Evolutionary conservation across 2,113 vertebrate genomes (phyloP).

Genomic region (Tamias sibiricus): DNA sequence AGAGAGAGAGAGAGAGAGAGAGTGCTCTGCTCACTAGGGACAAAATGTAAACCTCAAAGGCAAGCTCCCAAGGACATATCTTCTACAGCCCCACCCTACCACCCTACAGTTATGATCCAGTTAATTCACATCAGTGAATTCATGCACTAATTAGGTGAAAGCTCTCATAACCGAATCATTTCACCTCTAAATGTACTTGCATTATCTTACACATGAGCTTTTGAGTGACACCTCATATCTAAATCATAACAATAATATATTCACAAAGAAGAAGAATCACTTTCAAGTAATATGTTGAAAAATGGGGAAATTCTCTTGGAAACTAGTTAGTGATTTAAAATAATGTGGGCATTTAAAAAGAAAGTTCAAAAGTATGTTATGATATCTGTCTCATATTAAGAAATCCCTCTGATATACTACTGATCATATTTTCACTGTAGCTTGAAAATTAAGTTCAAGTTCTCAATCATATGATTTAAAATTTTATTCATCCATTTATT

Average conservation of each 20-base stretch:
- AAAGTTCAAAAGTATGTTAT: not conserved
- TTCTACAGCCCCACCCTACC: too few relatives aligned
- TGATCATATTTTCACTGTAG: not conserved
- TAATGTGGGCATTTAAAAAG: not conserved
- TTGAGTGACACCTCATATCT: too few relatives aligned
- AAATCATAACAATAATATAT: not conserved
- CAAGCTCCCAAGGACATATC: too few relatives aligned
- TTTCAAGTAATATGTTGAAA: not conserved
- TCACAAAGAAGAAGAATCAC: not conserved
- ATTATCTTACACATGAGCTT: too few relatives aligned
- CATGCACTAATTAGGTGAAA: too few relatives aligned
- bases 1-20: too few relatives aligned
- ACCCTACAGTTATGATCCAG: too few relatives aligned
- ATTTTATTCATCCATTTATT: not conserved
- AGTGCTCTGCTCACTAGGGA: too few relatives aligned
- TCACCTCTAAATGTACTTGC: too few relatives aligned
- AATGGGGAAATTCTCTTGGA: not conserved
- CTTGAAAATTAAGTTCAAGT: not conserved
- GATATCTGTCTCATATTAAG: not conserved
- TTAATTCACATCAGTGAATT: too few relatives aligned
- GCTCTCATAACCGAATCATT: too few relatives aligned
- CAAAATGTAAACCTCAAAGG: too few relatives aligned
- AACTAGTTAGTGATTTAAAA: not conserved
- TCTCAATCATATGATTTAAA: not conserved
- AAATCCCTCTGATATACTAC: not conserved